Evolutionary conservation across 2,888 invertebrate genomes (phyloP).

Genomic region (Drosophila monieri): DNA sequence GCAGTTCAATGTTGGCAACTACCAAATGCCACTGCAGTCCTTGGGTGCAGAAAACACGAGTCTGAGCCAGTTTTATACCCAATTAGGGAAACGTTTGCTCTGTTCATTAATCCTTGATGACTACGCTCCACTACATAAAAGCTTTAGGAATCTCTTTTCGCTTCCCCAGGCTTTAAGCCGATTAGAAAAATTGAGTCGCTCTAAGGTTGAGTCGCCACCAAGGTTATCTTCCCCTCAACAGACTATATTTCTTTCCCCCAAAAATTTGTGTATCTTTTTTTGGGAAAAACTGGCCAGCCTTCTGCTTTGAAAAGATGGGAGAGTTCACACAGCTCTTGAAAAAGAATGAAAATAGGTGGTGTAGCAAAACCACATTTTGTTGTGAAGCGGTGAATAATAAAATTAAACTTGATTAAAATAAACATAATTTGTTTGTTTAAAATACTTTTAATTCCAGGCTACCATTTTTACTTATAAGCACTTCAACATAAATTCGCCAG

Average conservation of each 20-base stretch:
- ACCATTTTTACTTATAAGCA: no score
- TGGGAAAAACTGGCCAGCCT: constrained; percentile 13
- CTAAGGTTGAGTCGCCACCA: no score
- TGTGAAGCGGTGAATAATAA: no score
- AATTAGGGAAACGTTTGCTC: constrained; percentile 16
- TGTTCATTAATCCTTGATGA: constrained; percentile 22
- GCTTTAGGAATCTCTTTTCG: background rate
- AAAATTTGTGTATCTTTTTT: constrained; percentile 4
- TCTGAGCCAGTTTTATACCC: constrained; percentile 18
- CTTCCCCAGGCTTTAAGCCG: constrained; percentile 22
- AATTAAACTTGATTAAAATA: no score
- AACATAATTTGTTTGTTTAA: no score
- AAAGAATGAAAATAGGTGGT: constrained; percentile 41
- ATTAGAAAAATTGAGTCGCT: constrained; percentile 3
- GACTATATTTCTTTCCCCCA: constrained; percentile 16
- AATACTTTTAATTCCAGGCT: no score
- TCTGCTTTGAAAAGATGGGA: constrained; percentile 5
- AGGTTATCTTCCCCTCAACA: constrained; percentile 17
- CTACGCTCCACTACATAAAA: background rate
- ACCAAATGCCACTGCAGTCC: constrained; percentile 5
- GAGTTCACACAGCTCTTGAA: constrained; percentile 2
- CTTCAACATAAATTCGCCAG: no score
- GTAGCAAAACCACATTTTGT: no score
- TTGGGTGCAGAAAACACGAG: background rate
- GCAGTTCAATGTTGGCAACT: constrained; percentile 11